Evolutionary conservation across 2,797 vertebrate species (phyloP).

Genomic region (Petrocephalus schoutedeni): DNA sequence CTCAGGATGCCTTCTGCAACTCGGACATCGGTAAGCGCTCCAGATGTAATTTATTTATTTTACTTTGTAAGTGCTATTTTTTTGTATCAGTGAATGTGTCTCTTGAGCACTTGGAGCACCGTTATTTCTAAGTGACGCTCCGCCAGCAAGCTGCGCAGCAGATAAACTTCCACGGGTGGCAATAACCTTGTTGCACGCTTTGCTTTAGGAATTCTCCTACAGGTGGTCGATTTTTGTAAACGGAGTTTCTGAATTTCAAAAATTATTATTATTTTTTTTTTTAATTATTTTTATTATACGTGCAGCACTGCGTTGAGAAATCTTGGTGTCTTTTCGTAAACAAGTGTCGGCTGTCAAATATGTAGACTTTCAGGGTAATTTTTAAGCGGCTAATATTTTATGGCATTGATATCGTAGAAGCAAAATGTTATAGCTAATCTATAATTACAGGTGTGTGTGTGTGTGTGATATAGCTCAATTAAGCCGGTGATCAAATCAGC

Average conservation of each 20-base stretch:
- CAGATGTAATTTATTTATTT: neutral
- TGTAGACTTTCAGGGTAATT: neutral
- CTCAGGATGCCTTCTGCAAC: constrained; percentile 95
- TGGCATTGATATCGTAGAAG: neutral
- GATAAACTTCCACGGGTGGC: neutral
- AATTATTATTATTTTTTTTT: neutral
- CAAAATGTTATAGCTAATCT: neutral
- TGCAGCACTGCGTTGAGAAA: neutral
- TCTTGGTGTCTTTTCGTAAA: neutral
- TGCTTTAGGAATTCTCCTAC: neutral
- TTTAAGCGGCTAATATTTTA: neutral
- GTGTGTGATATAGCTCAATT: neutral
- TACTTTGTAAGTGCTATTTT: neutral
- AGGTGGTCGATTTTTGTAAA: neutral
- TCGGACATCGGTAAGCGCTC: constrained; percentile 84
- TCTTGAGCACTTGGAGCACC: neutral
- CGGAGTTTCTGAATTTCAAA: neutral
- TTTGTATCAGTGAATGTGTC: neutral
- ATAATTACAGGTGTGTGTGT: neutral
- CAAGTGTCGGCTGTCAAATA: neutral
- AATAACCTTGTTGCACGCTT: neutral
- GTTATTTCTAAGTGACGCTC: neutral
- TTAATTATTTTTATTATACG: neutral
- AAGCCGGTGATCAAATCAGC: neutral
- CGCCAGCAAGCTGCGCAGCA: neutral